Evolutionary conservation across 2,113 vertebrate genomes (phyloP), one percentile per base, ranked within the genome.

Genomic region (Poicephalus meyeri): DNA sequence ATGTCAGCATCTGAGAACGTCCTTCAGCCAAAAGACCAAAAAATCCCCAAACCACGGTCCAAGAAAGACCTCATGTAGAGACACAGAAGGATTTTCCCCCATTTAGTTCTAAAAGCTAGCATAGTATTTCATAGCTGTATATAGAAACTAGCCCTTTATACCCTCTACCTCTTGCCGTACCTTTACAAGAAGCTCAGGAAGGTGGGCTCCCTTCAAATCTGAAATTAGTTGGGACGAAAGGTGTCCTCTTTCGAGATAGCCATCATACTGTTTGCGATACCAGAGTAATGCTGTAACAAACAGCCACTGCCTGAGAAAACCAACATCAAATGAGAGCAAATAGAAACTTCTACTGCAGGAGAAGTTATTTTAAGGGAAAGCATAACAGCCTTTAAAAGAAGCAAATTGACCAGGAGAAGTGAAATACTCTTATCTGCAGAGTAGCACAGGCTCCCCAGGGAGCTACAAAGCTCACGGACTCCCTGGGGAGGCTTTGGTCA

Each of bases 281-380:
- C 39, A 50, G 39, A 9, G 2, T 64, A 91, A 56, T 28, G 11
- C 19, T 82, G 25, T 65, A 87, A 53, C 44, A n/a, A 77, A 69
- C 52, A 79, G 17, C n/a, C 35, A 50, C 37, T 42, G n/a, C 26
- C 28, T 29, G 44, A 29, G 58, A 76, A 89, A 89, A 82, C 12
- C 53, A 56, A 14, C 31, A 52, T 77, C 61, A 82, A 61, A 72
- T 35, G 53, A 71, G 41, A 84, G 44, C 61, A 80, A 94, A 77
- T 7, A 72, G 47, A 71, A 52, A 33, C 80, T 93, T 91, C 49
- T 12, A 39, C 61, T 65, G 52, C 42, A 80, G 41, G 42, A 89
- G 60, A 66, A 87, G n/a, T 92, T 89, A 41, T 87, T 82, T 92
- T 52, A 64, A 76, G 73, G 50, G 53, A n/a, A 94, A 82, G 85